These are phyloP conservation scores for Trematocara caparti DNA, from an alignment of 2,797 vertebrate genomes.

Conservation along the genomic window DNA sequence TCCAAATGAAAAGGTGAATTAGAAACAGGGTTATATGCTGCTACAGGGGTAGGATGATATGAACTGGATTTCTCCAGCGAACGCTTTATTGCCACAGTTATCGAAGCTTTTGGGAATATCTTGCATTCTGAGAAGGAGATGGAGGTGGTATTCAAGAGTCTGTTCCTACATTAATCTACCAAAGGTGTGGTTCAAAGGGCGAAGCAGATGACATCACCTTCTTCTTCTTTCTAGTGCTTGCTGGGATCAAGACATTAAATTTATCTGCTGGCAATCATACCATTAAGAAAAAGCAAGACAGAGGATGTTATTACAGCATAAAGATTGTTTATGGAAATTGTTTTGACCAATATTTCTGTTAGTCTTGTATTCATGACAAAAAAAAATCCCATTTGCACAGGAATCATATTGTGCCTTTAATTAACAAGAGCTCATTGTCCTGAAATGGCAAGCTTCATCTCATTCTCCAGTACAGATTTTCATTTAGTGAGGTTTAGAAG, in stretches of 20 bases:
- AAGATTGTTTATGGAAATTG: background rate
- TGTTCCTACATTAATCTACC: background rate
- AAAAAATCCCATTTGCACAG: background rate
- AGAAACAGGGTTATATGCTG: constrained; percentile 24
- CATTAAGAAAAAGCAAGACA: background rate
- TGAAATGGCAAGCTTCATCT: background rate
- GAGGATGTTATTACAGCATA: background rate
- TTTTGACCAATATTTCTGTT: background rate
- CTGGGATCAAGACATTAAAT: background rate
- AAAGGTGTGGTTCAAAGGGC: background rate
- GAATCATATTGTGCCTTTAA: background rate
- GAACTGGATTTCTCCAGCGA: constrained; percentile 22
- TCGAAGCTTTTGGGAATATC: constrained; percentile 29
- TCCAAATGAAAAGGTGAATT: constrained; percentile 32
- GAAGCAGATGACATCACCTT: background rate
- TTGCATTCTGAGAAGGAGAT: background rate
- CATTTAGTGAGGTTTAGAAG: background rate
- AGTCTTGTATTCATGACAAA: background rate
- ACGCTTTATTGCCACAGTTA: constrained; percentile 14
- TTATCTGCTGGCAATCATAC: background rate
- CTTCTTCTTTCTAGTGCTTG: background rate
- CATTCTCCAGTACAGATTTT: background rate
- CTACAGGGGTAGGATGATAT: constrained; percentile 33
- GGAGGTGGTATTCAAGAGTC: background rate
- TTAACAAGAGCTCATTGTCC: background rate